Percentiles rank a stretch among this genome's conserved stretches.
Evolutionary conservation across 1,140 invertebrate genomes (phyloP).

Genomic region (Drosophila burlai): DNA sequence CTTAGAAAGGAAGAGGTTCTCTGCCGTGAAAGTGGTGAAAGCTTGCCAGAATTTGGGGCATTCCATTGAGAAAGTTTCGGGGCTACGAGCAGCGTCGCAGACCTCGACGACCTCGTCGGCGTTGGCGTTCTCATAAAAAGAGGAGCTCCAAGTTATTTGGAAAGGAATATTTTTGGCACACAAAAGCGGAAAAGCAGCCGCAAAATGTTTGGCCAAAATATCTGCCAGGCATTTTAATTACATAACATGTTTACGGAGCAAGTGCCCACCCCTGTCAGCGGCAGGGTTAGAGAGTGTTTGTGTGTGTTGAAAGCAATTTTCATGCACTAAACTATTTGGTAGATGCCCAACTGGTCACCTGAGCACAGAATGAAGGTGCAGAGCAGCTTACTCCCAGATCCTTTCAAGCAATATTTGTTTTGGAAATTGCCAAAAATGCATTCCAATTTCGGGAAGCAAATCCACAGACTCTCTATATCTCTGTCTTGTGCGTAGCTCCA

Average conservation of each 20-base stretch:
- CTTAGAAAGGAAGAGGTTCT: neutral
- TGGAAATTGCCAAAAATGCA: slow-evolving; percentile 77
- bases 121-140: slow-evolving; percentile 31
- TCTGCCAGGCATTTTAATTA: slow-evolving; percentile 79
- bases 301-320: slow-evolving; percentile 50
- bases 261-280: slow-evolving; percentile 23
- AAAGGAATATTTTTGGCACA: slow-evolving; percentile 53
- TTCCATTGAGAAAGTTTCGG: slow-evolving; percentile 58
- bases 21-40: slow-evolving; percentile 17
- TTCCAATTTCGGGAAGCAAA: slow-evolving; percentile 36
- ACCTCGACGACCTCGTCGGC: slow-evolving; percentile 4
- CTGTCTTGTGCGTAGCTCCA: slow-evolving; percentile 43
- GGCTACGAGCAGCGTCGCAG: slow-evolving; percentile 10
- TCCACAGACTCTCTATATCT: neutral
- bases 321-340: slow-evolving; percentile 53
- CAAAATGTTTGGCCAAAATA: slow-evolving; percentile 65
- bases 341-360: slow-evolving; percentile 44
- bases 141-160: slow-evolving; percentile 60
- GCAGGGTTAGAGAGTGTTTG: neutral
- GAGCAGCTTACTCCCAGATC: slow-evolving; percentile 55
- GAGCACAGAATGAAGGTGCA: slow-evolving; percentile 11
- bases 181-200: slow-evolving; percentile 51
- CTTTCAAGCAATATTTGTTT: slow-evolving; percentile 75
- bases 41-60: slow-evolving; percentile 44
- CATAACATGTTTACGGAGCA: slow-evolving; percentile 65